Conservation (phyloP, 37 sponge, comb jelly and placozoan species). For the Geodia barretti region DNA sequence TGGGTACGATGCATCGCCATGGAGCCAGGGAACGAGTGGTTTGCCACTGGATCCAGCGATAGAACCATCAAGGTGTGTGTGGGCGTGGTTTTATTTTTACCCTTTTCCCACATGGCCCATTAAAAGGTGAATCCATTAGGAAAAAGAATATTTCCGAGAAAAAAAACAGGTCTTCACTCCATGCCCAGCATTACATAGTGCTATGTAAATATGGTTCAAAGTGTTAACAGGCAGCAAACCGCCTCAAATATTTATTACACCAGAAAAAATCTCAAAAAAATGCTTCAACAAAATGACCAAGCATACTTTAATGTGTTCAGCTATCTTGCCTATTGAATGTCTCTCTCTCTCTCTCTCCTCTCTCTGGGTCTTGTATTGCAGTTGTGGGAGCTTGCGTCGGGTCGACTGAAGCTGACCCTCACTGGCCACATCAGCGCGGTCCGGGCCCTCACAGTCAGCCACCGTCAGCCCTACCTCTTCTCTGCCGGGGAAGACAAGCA, state of each 20-base stretch:
- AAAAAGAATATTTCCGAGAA: too few species aligned
- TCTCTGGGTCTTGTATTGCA: too few species aligned
- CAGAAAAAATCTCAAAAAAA: too few species aligned
- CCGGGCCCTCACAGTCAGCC: conserved; percentile 86
- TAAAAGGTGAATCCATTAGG: too few species aligned
- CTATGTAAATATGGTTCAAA: too few species aligned
- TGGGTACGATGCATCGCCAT: conserved; percentile 96
- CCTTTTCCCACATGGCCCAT: too few species aligned
- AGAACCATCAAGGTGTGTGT: conserved; percentile 96
- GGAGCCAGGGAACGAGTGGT: conserved; percentile 98
- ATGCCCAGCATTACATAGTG: too few species aligned
- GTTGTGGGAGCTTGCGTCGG: conserved; percentile 96
- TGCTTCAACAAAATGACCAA: too few species aligned
- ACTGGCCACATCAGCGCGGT: conserved; percentile 97
- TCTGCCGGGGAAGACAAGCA: conserved; percentile 97
- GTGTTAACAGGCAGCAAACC: too few species aligned
- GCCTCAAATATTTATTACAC: too few species aligned
- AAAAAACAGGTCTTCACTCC: too few species aligned
- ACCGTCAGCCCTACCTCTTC: conserved; percentile 97
- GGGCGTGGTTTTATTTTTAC: too few species aligned
- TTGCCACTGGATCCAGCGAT: conserved; percentile 96
- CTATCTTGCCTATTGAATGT: background rate
- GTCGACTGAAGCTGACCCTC: conserved; percentile 91
- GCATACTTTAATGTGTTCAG: background rate
- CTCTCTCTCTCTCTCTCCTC: background rate